Conservation (phyloP, 2,888 invertebrate genomes). For the Dynastes tityus region DNA sequence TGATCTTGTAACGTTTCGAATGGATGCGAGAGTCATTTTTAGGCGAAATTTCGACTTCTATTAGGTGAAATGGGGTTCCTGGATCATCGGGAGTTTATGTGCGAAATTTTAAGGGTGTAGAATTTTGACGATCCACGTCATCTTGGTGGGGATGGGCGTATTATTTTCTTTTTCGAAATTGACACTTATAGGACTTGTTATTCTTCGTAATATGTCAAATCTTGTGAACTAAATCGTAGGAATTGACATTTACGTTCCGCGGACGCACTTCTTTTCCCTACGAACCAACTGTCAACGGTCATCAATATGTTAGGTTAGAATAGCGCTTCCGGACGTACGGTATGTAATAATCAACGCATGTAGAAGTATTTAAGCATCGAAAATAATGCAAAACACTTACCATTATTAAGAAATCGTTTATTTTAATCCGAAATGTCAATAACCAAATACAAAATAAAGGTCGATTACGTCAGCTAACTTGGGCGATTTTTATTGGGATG, state of each 20-base stretch:
- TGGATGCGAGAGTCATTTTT: not conserved
- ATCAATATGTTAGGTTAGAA: constrained; percentile 53
- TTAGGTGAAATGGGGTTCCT: not conserved
- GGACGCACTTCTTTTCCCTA: constrained; percentile 53
- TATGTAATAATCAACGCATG: constrained; percentile 25
- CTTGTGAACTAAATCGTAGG: constrained; percentile 46
- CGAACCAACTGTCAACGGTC: constrained; percentile 52
- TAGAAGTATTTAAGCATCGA: constrained; percentile 28
- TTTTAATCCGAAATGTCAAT: constrained; percentile 53
- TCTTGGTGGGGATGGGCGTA: constrained; percentile 60
- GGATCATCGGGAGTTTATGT: not conserved
- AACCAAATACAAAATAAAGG: constrained; percentile 52
- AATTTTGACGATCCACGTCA: constrained; percentile 56
- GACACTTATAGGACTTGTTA: constrained; percentile 44
- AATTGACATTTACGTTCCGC: constrained; percentile 52
- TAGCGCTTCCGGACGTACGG: constrained; percentile 25
- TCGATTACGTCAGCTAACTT: constrained; percentile 53
- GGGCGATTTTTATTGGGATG: constrained; percentile 48
- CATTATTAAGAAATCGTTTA: constrained; percentile 48
- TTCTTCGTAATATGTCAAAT: constrained; percentile 49
- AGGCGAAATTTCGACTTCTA: constrained; percentile 5
- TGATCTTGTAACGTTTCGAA: constrained; percentile 30
- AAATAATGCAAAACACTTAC: constrained; percentile 49
- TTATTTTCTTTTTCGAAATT: constrained; percentile 52
- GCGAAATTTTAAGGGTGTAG: not conserved